Conservation (phyloP, 2,888 invertebrate genomes). For the Sesamia inferens region DNA sequence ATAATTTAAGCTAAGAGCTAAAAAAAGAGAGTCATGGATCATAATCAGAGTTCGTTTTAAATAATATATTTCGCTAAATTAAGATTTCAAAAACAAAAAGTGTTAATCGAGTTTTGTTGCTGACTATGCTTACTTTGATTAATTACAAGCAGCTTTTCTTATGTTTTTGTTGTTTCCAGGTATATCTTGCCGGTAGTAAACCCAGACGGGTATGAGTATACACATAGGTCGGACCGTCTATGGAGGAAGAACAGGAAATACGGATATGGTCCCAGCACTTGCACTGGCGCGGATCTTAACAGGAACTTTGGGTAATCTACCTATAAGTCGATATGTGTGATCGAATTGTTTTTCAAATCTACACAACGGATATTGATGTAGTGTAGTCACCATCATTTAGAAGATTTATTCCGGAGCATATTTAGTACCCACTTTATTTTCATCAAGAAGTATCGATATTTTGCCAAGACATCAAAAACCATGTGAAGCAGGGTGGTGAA, state of each 20-base stretch:
- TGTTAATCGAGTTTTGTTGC: too few relatives aligned
- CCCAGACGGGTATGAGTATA: conserved; percentile 97
- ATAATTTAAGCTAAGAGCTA: too few relatives aligned
- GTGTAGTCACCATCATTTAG: neutral
- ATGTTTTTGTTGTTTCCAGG: conserved; percentile 72
- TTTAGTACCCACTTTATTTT: neutral
- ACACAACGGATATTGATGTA: neutral
- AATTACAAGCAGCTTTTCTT: neutral
- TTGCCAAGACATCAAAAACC: neutral
- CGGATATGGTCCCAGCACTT: conserved; percentile 84
- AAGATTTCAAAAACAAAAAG: too few relatives aligned
- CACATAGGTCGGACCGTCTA: conserved; percentile 93
- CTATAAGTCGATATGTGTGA: neutral
- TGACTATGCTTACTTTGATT: neutral
- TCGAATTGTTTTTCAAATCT: too few relatives aligned
- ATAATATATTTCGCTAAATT: too few relatives aligned
- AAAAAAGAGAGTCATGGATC: too few relatives aligned
- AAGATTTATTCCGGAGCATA: neutral
- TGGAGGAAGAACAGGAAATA: conserved; percentile 95
- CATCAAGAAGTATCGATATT: neutral
- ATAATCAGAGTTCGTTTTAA: too few relatives aligned
- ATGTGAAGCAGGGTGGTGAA: neutral
- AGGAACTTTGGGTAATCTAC: conserved; percentile 93
- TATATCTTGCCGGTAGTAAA: conserved; percentile 94
- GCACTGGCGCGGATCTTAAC: conserved; percentile 95